Evolutionary conservation across 2,888 invertebrate species (phyloP).

Genomic region (Frankliniella fusca): DNA sequence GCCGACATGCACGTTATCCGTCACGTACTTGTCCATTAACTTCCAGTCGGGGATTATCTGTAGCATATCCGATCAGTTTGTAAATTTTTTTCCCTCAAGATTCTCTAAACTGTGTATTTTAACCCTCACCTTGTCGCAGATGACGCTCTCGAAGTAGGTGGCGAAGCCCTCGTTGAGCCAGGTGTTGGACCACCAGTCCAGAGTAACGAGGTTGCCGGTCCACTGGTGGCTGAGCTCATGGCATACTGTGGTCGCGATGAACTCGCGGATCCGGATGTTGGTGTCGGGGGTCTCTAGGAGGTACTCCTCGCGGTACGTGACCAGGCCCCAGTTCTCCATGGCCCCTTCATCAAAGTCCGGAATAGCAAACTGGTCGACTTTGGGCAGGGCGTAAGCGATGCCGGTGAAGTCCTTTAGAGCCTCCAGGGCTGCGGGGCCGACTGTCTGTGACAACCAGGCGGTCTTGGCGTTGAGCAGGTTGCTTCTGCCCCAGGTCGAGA

Average conservation of each 20-base stretch:
- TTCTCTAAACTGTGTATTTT: too few relatives aligned
- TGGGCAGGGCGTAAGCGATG: not conserved
- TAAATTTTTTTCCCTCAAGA: not conserved
- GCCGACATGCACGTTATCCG: slow-evolving; percentile 27
- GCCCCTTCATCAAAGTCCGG: not conserved
- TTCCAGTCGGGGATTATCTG: slow-evolving; percentile 7
- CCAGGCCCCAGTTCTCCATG: slow-evolving; percentile 17
- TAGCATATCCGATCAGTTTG: not conserved
- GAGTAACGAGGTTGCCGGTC: slow-evolving; percentile 42
- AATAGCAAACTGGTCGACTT: slow-evolving; percentile 5
- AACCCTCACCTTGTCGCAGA: slow-evolving; percentile 38
- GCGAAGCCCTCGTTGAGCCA: slow-evolving; percentile 48
- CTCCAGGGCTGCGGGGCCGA: not conserved
- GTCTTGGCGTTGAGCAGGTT: not conserved
- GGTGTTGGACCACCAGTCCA: slow-evolving; percentile 39
- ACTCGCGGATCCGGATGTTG: not conserved
- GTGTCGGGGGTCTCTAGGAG: not conserved
- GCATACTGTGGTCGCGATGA: slow-evolving; percentile 10
- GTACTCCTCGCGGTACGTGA: slow-evolving; percentile 19
- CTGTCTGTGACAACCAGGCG: not conserved
- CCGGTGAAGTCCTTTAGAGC: not conserved
- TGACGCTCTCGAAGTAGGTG: slow-evolving; percentile 48
- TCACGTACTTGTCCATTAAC: slow-evolving; percentile 24
- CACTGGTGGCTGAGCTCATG: slow-evolving; percentile 51
- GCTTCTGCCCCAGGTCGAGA: not conserved